Evolutionary conservation across 2,888 invertebrate species (phyloP), one percentile per base, ranked within the genome.

Genomic region (Bembecia ichneumoniformis): DNA sequence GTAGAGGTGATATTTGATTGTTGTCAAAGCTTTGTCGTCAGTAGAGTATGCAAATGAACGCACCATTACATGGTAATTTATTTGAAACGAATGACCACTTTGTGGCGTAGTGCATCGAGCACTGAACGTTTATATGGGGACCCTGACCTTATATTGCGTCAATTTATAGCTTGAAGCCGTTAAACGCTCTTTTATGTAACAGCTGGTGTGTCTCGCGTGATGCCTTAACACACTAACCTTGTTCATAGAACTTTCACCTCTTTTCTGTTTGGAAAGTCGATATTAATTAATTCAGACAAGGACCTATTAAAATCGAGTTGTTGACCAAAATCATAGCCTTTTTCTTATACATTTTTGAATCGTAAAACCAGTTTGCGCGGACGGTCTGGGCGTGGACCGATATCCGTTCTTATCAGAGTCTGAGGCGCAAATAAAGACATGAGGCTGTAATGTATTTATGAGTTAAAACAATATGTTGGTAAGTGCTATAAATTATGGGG

Each of bases 41-140:
- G 68, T 73, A 71, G 71, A 79, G 82, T 87, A 88, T 88, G 88
- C 83, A 88, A 88, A 88, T 88, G 78, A 83, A 77, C 74, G 73
- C 71, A 71, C 84, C 77, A 86, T 87, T 88, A 87, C 83, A 82
- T 78, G 81, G 86, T 86, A 86, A 88, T 88, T 87, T 88, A 87
- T 87, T 83, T 87, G 80, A 84, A 84, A 82, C 78, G 87, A 87
- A 87, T 87, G 87, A 87, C 86, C 87, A 87, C 82, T 87, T 84
- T 81, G 84, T 73, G 84, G 83, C 70, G 73, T 75, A 77, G 82
- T 83, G 83, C 84, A 86, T 84, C 75, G 81, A 78, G 78, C 74
- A 66, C 73, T 77, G 77, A 80, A 75, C 80, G 78, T 82, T 82
- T 80, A 77, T 82, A 77, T 77, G 77, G 79, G 77, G 80, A 82